Evolutionary conservation across 2,797 vertebrate genomes (phyloP), one percentile per base, ranked within the genome.

Genomic region (Pristis pectinata): DNA sequence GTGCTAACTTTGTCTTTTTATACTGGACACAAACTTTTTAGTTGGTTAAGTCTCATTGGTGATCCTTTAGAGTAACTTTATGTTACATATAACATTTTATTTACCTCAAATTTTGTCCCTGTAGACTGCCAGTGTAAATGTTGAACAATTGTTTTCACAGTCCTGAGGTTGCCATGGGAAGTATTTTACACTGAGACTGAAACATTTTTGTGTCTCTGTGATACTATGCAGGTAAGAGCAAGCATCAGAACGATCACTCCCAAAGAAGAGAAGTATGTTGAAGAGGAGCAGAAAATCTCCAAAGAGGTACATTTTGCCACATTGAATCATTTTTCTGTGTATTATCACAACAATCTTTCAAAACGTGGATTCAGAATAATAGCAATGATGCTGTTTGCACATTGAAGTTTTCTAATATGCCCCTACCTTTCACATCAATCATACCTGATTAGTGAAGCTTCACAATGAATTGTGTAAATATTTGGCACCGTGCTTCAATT

Each of bases 231-330:
- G 99, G 98, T 99, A 96, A 99, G 99, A 97, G 99, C 99, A 96
- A 98, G 98, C 96, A 97, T 99, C 96, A 97, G 97, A 97, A 99
- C 99, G 91, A 96, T 99, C 97, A 98, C 98, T 96, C 98, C 99
- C 96, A 98, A 98, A 96, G 98, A 99, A 97, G 97, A 98, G 98
- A 99, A 99, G 97, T 99, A 99, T 95, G 98, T 99, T 94, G 99
- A 99, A 97, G 99, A 99, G 96, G 99, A 99, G 96, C 97, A 98
- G 96, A 98, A 97, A 97, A 98, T 99, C 96, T 99, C 99, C 96
- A 99, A 99, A 97, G 98, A 99, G 99, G 99, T 99, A 98, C 97
- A 22, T 34, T 53, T 94, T 80, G 37, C 10, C 15, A 49, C 92
- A 94, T 72, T 74, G 41, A 49, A 74, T 30, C 93, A 4, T 27